Evolutionary conservation across 2,113 vertebrate genomes (phyloP).

Genomic region (Anas platyrhynchos): DNA sequence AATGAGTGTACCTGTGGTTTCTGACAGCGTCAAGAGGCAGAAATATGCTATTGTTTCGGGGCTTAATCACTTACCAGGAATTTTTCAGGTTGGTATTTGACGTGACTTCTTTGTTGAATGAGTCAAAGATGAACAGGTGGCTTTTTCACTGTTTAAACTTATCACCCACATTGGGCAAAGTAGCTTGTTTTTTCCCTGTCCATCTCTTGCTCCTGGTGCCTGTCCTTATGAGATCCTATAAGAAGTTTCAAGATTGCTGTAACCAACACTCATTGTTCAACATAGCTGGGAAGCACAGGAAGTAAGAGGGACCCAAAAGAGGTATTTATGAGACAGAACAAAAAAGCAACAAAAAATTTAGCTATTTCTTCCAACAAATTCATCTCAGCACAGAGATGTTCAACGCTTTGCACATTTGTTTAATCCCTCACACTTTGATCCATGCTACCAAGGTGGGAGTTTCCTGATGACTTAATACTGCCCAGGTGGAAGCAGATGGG

Average conservation of each 20-base stretch:
- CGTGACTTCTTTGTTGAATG: slow-evolving; percentile 8
- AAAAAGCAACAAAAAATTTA: not conserved
- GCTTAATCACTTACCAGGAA: slow-evolving; percentile 68
- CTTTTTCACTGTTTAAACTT: not conserved
- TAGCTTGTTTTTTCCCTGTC: not conserved
- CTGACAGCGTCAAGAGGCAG: not conserved
- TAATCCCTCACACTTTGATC: not conserved
- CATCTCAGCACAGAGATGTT: not conserved
- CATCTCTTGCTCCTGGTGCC: not conserved
- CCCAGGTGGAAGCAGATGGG: not conserved
- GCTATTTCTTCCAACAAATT: not conserved
- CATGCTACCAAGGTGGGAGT: not conserved
- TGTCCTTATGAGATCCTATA: not conserved
- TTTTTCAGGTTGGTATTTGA: slow-evolving; percentile 26
- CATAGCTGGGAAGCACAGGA: not conserved
- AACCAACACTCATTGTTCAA: not conserved
- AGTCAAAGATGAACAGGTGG: slow-evolving; percentile 26
- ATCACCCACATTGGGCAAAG: not conserved
- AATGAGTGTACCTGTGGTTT: slow-evolving; percentile 9
- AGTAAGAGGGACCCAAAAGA: fast-evolving
- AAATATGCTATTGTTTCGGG: not conserved
- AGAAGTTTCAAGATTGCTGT: not conserved
- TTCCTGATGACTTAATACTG: not conserved
- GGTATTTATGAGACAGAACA: not conserved
- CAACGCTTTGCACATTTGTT: not conserved